phyloP scores from a whole-genome alignment of 2,113 vertebrate species.

The Euleptes europaea region DNA sequence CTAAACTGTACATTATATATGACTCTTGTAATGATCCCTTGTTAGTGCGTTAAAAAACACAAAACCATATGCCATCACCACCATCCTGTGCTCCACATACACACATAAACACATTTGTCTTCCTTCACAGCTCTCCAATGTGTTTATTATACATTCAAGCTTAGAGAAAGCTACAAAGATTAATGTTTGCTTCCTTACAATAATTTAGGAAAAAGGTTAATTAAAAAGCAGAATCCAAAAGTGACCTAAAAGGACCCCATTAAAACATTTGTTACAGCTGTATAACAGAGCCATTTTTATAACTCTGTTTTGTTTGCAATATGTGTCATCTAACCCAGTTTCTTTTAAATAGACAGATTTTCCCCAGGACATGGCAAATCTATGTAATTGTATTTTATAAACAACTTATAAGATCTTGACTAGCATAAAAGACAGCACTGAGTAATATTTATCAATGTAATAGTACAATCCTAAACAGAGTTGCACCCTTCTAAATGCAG shows the following conservation, averaged over 20 bases:
- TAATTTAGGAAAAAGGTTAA: not conserved
- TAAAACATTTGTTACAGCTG: not conserved
- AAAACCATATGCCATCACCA: not conserved
- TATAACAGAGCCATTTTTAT: not conserved
- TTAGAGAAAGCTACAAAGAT: conserved; percentile 25
- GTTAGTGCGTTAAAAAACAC: not conserved
- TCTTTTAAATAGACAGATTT: not conserved
- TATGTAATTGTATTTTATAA: not conserved
- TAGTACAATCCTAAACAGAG: too few relatives aligned
- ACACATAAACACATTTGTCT: not conserved
- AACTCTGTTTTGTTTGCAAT: not conserved
- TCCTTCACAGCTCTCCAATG: not conserved
- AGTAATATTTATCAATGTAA: not conserved
- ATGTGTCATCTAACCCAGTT: not conserved
- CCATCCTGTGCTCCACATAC: not conserved
- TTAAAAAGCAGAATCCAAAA: conserved; percentile 16
- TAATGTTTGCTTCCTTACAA: conserved; percentile 15
- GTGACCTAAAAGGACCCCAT: not conserved
- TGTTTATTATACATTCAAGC: not conserved
- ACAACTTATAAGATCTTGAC: not conserved
- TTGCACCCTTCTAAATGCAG: too few relatives aligned
- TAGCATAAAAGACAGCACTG: fast-evolving
- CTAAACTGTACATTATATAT: not conserved
- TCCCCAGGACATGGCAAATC: not conserved
- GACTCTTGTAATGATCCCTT: not conserved